Conservation (phyloP, 1,140 invertebrate species). For the Parasteatoda tepidariorum region DNA sequence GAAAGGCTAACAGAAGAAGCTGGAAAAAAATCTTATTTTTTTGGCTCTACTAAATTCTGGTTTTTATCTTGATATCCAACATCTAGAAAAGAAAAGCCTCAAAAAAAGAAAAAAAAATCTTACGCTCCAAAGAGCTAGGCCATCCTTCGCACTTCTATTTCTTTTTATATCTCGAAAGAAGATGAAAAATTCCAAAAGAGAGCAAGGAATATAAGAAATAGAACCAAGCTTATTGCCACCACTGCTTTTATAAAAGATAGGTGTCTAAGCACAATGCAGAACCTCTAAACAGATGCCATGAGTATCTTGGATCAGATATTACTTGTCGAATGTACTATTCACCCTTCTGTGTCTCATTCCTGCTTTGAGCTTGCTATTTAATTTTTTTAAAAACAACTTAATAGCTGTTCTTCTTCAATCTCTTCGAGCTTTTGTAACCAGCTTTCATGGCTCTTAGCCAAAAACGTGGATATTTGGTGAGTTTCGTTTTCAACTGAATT, state of each 20-base stretch:
- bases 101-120: constrained; percentile 37
- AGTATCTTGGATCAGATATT: neutral
- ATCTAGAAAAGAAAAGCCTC: neutral
- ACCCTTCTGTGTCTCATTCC: neutral
- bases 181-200: constrained; percentile 3
- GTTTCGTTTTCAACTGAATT: no score
- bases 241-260: constrained; percentile 17
- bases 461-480: neutral
- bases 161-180: constrained; percentile 6
- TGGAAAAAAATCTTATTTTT: neutral
- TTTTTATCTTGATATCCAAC: constrained; percentile 1
- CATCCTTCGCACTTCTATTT: neutral
- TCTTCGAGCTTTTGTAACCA: neutral
- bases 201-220: neutral
- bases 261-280: neutral
- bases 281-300: neutral
- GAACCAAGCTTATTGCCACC: neutral
- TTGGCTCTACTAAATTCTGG: constrained; percentile 37
- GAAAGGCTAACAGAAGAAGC: constrained; percentile 15
- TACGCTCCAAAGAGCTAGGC: constrained; percentile 9
- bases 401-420: neutral
- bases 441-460: constrained; percentile 8
- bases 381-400: no score
- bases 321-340: constrained; percentile 20
- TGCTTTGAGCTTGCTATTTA: neutral